Evolutionary conservation across 2,888 invertebrate species (phyloP), one percentile per base, ranked within the genome.

Genomic region (Netelia inedita): DNA sequence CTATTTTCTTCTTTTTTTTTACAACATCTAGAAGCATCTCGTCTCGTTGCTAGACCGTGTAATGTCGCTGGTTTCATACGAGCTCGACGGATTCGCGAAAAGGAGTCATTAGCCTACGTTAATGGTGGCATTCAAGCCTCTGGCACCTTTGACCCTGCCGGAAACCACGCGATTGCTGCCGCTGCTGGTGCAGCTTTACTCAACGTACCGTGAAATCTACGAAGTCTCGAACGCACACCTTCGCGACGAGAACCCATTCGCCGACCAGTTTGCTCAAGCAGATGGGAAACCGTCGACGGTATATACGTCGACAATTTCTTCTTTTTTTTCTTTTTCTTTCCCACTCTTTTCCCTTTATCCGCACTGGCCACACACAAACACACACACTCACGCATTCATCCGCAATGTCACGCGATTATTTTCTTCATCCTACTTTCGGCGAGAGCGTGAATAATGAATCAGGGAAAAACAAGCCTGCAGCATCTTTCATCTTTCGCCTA

Each of bases 91-190:
- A 87, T 85, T 85, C 79, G 79, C 80, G 88, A 86, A 92, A 91
- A 89, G 89, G 87, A 89, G 88, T 89, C 90, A 91, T 92, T 90
- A 90, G 57, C 83, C 73, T 55, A 74, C 82, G 76, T 89, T 91
- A 91, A 92, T 90, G 89, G 89, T 90, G 87, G 91, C 89, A 91
- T 92, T 92, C 91, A 92, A 85, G 86, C 73, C 63, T 86, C 81
- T 41, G 65, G 88, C 87, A 89, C 89, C 91, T 91, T 91, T 90
- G 90, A 91, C 90, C 88, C 86, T 82, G 59, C 79, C 78, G 83
- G 83, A 76, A 73, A 59, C 76, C 74, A 71, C 63, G 59, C 78
- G 23, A 69, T 86, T 46, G 65, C 69, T 41, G 59, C 43, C 23
- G 61, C 46, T 55, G 65, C 55, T 11, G 53, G 41, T 43, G 74